Evolutionary conservation across 2,797 vertebrate species (phyloP).

Genomic region (Parambassis ranga): DNA sequence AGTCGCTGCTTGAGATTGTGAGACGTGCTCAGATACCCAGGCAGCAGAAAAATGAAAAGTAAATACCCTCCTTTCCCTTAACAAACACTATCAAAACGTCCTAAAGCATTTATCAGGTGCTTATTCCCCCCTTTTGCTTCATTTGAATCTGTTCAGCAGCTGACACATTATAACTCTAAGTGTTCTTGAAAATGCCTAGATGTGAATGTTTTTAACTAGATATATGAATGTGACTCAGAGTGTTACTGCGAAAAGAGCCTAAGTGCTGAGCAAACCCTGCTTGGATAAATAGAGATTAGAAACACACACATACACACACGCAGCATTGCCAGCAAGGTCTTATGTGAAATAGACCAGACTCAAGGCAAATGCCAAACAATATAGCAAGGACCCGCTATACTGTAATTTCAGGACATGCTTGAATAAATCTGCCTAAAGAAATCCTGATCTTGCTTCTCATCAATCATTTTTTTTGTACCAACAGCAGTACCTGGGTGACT

Average conservation of each 20-base stretch:
- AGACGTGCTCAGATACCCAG: not conserved
- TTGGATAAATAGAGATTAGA: conserved; percentile 68
- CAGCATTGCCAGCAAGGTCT: conserved; percentile 23
- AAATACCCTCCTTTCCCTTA: not conserved
- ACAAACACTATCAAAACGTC: not conserved
- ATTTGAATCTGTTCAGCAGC: conserved; percentile 24
- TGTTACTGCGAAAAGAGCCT: conserved; percentile 26
- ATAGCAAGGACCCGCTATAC: conserved; percentile 1
- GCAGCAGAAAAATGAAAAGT: not conserved
- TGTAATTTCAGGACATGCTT: conserved; percentile 43
- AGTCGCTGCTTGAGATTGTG: not conserved
- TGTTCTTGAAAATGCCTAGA: conserved; percentile 27
- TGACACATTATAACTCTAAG: conserved; percentile 26
- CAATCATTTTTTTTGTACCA: conserved; percentile 51
- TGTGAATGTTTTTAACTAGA: conserved; percentile 35
- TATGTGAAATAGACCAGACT: conserved; percentile 44
- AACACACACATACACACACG: conserved; percentile 12
- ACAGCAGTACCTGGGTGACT: conserved; percentile 34
- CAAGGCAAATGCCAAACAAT: conserved; percentile 42
- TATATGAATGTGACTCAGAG: conserved; percentile 17
- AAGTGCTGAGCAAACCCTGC: conserved; percentile 55
- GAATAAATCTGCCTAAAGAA: conserved; percentile 46
- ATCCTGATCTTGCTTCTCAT: conserved; percentile 56
- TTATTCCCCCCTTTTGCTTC: conserved; percentile 17
- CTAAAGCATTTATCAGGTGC: conserved; percentile 13